These are phyloP conservation scores for Oreochromis niloticus DNA, from an alignment of 2,113 vertebrate species.

Conservation along the genomic window DNA sequence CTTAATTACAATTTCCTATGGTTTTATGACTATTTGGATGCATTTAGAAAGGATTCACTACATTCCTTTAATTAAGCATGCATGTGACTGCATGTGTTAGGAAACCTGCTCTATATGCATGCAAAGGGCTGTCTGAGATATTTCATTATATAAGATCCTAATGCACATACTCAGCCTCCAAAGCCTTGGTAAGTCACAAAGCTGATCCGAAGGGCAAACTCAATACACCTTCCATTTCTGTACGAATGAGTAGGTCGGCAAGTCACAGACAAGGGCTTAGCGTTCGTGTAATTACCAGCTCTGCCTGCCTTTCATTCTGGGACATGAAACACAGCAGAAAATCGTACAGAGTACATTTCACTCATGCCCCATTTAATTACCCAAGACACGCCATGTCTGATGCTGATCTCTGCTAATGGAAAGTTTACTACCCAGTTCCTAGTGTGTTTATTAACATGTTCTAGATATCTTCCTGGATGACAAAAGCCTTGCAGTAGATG, in stretches of 20 bases:
- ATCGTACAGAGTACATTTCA: neutral
- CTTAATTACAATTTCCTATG: neutral
- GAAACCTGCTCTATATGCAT: neutral
- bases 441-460: slow-evolving; percentile 12
- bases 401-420: slow-evolving; percentile 3
- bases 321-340: neutral
- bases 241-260: neutral
- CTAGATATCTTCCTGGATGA: neutral
- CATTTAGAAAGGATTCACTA: neutral
- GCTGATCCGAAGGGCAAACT: neutral
- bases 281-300: neutral
- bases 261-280: neutral
- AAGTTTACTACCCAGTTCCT: neutral
- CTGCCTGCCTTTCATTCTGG: neutral
- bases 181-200: neutral
- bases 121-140: neutral
- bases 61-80: neutral
- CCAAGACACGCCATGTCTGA: neutral
- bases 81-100: neutral
- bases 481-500: neutral
- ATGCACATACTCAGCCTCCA: neutral
- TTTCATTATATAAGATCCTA: neutral
- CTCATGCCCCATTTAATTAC: slow-evolving; percentile 2
- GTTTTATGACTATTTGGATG: neutral
- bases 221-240: neutral